These are phyloP conservation scores for Drosophila nigricruria DNA, from an alignment of 2,888 invertebrate genomes.

Conservation along the genomic window DNA sequence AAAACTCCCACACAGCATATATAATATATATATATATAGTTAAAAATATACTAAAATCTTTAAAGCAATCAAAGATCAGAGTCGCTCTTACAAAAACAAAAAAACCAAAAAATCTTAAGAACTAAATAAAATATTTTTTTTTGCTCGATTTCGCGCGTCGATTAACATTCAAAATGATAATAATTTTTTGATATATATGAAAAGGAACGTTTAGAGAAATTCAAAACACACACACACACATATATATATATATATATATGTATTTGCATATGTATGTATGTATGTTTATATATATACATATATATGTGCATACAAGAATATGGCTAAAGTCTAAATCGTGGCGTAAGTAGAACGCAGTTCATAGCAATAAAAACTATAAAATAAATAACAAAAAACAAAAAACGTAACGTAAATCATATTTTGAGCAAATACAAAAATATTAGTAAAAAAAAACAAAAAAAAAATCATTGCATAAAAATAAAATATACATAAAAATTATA, in stretches of 20 bases:
- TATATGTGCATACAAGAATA: slow-evolving; percentile 39
- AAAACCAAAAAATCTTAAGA: slow-evolving; percentile 5
- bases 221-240: slow-evolving; percentile 17
- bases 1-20: slow-evolving; percentile 39
- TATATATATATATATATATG: slow-evolving; percentile 31
- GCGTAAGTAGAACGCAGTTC: slow-evolving; percentile 70
- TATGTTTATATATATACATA: slow-evolving; percentile 48
- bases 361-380: slow-evolving; percentile 59
- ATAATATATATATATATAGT: slow-evolving; percentile 3
- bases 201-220: slow-evolving; percentile 29
- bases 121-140: slow-evolving; percentile 20
- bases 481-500: slow-evolving; percentile 14
- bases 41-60: slow-evolving; percentile 17
- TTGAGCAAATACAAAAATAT: slow-evolving; percentile 76
- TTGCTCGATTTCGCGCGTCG: slow-evolving; percentile 68
- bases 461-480: slow-evolving; percentile 24
- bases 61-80: slow-evolving; percentile 60
- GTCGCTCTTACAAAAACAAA: slow-evolving; percentile 16
- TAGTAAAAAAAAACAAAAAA: slow-evolving; percentile 46
- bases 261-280: slow-evolving; percentile 45
- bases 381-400: slow-evolving; percentile 7
- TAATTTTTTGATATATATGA: slow-evolving; percentile 76
- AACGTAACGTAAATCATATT: slow-evolving; percentile 56
- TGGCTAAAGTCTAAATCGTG: slow-evolving; percentile 55
- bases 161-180: slow-evolving; percentile 75